Conservation (phyloP, 1,140 invertebrate genomes). For the Ladona fulva region DNA sequence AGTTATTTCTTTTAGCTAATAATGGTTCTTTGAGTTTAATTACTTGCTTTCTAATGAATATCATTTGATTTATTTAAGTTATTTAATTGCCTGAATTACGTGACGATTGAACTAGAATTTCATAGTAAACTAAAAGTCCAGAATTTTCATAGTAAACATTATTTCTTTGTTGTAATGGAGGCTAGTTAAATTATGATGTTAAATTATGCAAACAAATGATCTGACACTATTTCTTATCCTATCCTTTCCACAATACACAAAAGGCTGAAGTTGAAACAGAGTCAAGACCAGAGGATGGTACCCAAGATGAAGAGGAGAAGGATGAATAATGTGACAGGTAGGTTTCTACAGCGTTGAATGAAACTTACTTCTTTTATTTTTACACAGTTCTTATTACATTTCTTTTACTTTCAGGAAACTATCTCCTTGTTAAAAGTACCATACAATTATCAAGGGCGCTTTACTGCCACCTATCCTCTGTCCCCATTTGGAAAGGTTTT, state of each 20-base stretch:
- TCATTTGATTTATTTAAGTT: too few relatives aligned
- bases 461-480: not conserved
- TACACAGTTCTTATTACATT: not conserved
- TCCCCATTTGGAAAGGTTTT: constrained; percentile 9
- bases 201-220: too few relatives aligned
- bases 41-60: too few relatives aligned
- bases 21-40: too few relatives aligned
- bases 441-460: not conserved
- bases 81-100: too few relatives aligned
- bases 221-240: too few relatives aligned
- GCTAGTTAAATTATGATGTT: too few relatives aligned
- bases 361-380: not conserved
- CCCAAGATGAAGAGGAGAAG: not conserved
- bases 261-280: not conserved
- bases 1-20: too few relatives aligned
- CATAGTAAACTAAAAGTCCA: too few relatives aligned
- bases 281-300: not conserved
- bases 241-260: not conserved
- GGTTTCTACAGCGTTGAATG: not conserved
- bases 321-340: not conserved
- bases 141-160: too few relatives aligned
- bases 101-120: too few relatives aligned
- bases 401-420: not conserved
- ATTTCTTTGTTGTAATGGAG: too few relatives aligned
- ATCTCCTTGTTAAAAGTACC: not conserved